These are phyloP conservation scores for Petrocephalus schoutedeni DNA, from an alignment of 2,797 vertebrate species.

Conservation along the genomic window DNA sequence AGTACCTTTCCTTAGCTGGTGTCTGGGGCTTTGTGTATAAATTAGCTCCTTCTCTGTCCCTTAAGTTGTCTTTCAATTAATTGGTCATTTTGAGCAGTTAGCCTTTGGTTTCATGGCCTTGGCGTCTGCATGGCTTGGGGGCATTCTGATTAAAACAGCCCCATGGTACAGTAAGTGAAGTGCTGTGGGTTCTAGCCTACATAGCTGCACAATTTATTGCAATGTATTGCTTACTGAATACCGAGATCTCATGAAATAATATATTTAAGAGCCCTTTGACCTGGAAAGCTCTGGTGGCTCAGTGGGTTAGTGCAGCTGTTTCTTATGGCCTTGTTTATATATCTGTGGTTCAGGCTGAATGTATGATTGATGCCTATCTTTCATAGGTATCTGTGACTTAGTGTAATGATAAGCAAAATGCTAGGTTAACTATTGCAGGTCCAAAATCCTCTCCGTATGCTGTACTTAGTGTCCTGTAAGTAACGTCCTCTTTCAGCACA, in stretches of 20 bases:
- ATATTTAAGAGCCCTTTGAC: neutral
- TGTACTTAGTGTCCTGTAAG: neutral
- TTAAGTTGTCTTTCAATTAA: neutral
- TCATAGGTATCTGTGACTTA: neutral
- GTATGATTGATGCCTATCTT: neutral
- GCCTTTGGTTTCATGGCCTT: neutral
- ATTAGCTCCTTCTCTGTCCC: neutral
- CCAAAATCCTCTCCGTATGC: neutral
- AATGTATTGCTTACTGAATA: neutral
- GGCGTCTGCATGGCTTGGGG: neutral
- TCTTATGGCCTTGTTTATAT: neutral
- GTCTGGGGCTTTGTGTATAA: neutral
- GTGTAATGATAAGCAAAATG: neutral
- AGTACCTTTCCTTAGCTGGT: neutral
- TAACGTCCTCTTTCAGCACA: neutral
- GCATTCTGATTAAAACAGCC: neutral
- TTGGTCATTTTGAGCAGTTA: neutral
- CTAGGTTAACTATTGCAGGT: neutral
- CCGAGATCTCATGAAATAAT: neutral
- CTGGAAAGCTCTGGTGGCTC: neutral
- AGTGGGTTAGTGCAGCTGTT: neutral
- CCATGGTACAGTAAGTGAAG: neutral
- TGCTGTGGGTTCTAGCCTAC: neutral
- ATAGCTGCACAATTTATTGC: neutral
- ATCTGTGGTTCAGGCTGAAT: neutral